Evolutionary conservation across 2,888 invertebrate genomes (phyloP), one percentile per base, ranked within the genome.

Genomic region (Ectobius pallidus): DNA sequence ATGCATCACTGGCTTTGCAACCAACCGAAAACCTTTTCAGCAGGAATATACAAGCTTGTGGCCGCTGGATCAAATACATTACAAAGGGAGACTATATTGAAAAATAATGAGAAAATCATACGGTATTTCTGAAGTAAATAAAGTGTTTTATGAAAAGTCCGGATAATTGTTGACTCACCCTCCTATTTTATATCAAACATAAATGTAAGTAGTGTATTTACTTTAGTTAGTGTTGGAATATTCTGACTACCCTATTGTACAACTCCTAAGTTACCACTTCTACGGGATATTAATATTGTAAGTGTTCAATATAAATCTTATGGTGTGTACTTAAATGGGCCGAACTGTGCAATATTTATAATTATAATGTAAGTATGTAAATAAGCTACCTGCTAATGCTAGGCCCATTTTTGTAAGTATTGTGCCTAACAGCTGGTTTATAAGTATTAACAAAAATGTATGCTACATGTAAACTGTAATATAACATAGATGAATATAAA

Each of bases 291-390:
- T 49, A 4, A 49, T 18, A 20, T n/a, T n/a, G n/a, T 7, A 52
- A 52, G 25, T 52, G 25, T 52, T 52, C 52, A 52, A 25, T 25
- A 25, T 52, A 52, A 25, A 25, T 22, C 52, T 52, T 0, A 52
- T 25, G 52, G 25, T 9, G 25, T 52, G 52, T 52, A 52, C 52
- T 52, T 52, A 52, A 25, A 22, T 52, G 52, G 52, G 52, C 52
- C 52, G 52, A 52, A 22, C 22, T 52, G 52, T 52, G 52, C 52
- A 52, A 52, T 52, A 52, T 52, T 52, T 52, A 52, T 52, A 52
- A 20, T 20, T 20, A 20, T 49, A 20, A 49, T 49, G 39, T 39
- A 39, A 39, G 39, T 18, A n/a, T 49, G 52, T 52, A 52, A 52
- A 52, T 52, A 25, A 25, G 14, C 22, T 52, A 25, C 25, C 52